These are phyloP conservation scores for Drosophila seclusa DNA, from an alignment of 2,888 invertebrate genomes.

Conservation along the genomic window DNA sequence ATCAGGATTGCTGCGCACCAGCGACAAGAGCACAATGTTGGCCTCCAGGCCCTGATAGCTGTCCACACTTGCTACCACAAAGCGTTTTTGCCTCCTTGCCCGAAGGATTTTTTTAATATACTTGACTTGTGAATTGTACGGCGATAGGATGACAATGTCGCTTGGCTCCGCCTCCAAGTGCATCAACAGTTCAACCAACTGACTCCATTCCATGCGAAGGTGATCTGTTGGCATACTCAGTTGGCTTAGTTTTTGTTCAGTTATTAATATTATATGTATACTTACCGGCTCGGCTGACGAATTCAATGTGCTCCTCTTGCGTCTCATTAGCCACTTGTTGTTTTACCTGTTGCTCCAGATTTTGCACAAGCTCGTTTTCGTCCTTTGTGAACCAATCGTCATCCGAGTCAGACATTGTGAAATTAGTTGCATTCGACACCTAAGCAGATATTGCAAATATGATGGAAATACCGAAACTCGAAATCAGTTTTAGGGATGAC, in stretches of 20 bases:
- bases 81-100: neutral
- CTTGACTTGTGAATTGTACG: conserved; percentile 78
- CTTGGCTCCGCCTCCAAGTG: conserved; percentile 86
- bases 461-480: conserved; percentile 19
- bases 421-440: conserved; percentile 1
- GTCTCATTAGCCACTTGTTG: conserved; percentile 12
- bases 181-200: conserved; percentile 50
- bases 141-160: conserved; percentile 90
- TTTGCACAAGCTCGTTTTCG: conserved; percentile 80
- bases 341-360: conserved; percentile 63
- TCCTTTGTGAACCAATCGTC: conserved; percentile 84
- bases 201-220: conserved; percentile 10
- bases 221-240: conserved; percentile 14
- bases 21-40: conserved; percentile 91
- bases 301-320: conserved; percentile 48
- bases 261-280: neutral
- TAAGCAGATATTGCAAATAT: neutral
- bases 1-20: conserved; percentile 90
- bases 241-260: neutral
- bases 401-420: conserved; percentile 64
- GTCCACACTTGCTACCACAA: conserved; percentile 88
- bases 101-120: conserved; percentile 49
- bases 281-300: conserved; percentile 25
- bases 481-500: conserved; percentile 7
- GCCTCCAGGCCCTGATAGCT: conserved; percentile 94